Percentiles rank a stretch among this genome's conserved stretches.
These are phyloP conservation scores for Anoplius nigerrimus DNA, from an alignment of 2,888 invertebrate genomes.

Conservation along the genomic window DNA sequence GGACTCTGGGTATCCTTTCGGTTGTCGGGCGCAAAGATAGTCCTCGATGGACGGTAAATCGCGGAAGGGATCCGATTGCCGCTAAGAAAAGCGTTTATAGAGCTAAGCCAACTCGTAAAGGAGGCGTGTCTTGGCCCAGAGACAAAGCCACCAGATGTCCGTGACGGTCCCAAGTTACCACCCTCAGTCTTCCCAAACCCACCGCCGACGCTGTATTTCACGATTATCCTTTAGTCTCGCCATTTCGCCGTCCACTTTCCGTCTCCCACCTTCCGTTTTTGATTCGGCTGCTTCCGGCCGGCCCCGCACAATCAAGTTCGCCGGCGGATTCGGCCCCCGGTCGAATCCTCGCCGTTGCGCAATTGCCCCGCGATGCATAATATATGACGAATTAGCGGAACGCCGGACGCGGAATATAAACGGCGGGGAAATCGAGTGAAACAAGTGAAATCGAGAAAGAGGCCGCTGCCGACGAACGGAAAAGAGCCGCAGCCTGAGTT, in stretches of 20 bases:
- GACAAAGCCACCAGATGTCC: constrained; percentile 65
- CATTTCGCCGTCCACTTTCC: constrained; percentile 32
- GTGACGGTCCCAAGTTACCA: constrained; percentile 51
- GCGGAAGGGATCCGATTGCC: constrained; percentile 53
- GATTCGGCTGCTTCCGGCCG: too few relatives aligned
- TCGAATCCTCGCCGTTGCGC: background rate
- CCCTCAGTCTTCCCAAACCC: constrained; percentile 25
- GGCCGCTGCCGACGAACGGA: constrained; percentile 49
- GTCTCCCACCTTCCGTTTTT: constrained; percentile 22
- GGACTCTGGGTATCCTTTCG: constrained; percentile 36
- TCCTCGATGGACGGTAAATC: constrained; percentile 59
- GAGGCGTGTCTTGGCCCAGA: constrained; percentile 66
- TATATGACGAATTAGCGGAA: too few relatives aligned
- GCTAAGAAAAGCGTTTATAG: constrained; percentile 58
- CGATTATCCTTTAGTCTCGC: constrained; percentile 57
- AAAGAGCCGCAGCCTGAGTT: constrained; percentile 55
- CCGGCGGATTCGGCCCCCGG: too few relatives aligned
- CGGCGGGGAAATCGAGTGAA: constrained; percentile 42
- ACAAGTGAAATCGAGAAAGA: constrained; percentile 22
- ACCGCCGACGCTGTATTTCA: constrained; percentile 47
- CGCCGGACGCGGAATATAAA: constrained; percentile 9
- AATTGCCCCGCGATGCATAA: background rate
- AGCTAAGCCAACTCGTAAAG: constrained; percentile 60
- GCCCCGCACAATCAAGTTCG: too few relatives aligned
- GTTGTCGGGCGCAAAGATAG: constrained; percentile 53